Conservation (phyloP, 2,888 invertebrate species). For the Cantharis rustica region DNA sequence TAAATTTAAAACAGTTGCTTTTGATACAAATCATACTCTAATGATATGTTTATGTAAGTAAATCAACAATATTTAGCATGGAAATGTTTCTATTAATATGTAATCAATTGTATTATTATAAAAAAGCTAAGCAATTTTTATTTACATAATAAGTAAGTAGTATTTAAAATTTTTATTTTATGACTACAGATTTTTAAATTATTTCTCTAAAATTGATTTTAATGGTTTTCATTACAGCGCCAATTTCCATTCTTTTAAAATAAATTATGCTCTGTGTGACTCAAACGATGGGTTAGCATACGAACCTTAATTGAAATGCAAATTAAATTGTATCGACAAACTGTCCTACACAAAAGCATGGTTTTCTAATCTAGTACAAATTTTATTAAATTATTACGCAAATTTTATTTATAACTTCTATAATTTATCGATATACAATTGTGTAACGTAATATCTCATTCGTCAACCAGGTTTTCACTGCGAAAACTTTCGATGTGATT, state of each 20-base stretch:
- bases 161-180: too few relatives aligned
- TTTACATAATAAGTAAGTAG: too few relatives aligned
- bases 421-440: background rate
- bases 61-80: background rate
- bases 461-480: background rate
- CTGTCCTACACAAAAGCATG: background rate
- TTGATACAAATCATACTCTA: background rate
- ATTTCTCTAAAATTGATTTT: too few relatives aligned
- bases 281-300: background rate
- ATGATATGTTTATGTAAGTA: background rate
- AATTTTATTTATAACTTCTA: background rate
- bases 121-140: too few relatives aligned
- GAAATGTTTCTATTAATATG: background rate
- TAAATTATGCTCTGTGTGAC: background rate
- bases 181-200: too few relatives aligned
- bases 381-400: background rate
- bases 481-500: background rate
- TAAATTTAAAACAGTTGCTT: background rate
- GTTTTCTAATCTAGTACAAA: background rate
- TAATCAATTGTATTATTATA: background rate
- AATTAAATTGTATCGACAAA: background rate
- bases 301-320: background rate
- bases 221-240: too few relatives aligned
- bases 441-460: background rate
- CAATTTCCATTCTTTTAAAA: background rate